Conservation (phyloP, 2,797 vertebrate genomes). For the Allobates femoralis region DNA sequence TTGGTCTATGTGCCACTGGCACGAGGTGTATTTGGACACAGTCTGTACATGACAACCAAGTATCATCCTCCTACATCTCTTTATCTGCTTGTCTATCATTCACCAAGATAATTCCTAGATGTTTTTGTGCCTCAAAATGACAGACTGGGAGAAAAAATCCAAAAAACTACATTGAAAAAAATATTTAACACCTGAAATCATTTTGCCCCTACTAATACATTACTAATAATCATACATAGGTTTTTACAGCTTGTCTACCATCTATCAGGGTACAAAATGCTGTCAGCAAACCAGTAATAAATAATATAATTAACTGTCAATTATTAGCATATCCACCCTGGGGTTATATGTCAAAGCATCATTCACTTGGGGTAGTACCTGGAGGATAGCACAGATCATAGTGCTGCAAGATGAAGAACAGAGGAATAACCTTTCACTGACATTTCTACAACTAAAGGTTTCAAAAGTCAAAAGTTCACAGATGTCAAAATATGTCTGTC, state of each 20-base stretch:
- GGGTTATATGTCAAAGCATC: not conserved
- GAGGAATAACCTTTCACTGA: not conserved
- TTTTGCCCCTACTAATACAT: not conserved
- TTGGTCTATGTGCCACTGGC: too few species aligned
- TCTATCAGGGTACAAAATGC: not conserved
- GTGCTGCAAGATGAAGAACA: not conserved
- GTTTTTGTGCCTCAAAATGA: conserved; percentile 42
- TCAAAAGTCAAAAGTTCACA: not conserved
- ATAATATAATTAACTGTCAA: not conserved
- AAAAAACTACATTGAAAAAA: conserved; percentile 43
- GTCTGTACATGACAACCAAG: not conserved
- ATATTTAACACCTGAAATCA: conserved; percentile 59
- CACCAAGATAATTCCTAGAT: conserved; percentile 52
- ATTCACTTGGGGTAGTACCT: not conserved
- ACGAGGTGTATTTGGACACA: too few species aligned
- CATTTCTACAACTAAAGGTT: not conserved
- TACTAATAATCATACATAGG: not conserved
- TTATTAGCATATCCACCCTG: not conserved
- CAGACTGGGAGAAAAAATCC: conserved; percentile 38
- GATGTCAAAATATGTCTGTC: not conserved
- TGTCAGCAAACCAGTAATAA: conserved; percentile 14
- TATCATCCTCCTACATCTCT: conserved; percentile 30
- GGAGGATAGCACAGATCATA: not conserved
- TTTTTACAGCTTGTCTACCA: too few species aligned
- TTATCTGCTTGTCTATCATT: conserved; percentile 43